phyloP scores from a whole-genome alignment of 2,888 invertebrate species.

The Tipula helvola region DNA sequence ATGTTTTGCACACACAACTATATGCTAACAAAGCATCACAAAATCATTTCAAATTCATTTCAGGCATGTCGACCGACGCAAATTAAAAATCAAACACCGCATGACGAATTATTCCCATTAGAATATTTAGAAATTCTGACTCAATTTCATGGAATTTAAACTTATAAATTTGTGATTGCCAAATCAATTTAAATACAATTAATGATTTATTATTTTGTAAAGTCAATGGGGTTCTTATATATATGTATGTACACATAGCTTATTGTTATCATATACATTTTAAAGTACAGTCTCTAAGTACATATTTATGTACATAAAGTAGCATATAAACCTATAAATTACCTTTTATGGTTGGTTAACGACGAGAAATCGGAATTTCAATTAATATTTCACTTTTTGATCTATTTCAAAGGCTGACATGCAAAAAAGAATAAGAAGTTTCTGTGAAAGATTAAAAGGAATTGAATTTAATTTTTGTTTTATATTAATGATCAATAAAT shows the following conservation, averaged over 20 bases:
- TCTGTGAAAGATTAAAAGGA: background rate
- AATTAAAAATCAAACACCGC: background rate
- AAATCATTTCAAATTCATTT: background rate
- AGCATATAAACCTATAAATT: background rate
- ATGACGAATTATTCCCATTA: background rate
- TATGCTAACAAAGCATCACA: background rate
- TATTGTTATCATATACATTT: background rate
- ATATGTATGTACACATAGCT: background rate
- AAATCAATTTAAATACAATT: background rate
- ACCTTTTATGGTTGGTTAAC: slow-evolving; percentile 4
- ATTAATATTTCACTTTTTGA: background rate
- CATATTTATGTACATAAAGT: background rate
- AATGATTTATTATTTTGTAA: background rate
- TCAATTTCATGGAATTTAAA: background rate
- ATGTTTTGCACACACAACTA: too few species aligned
- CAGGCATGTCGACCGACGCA: background rate
- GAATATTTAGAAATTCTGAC: background rate
- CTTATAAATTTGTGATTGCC: background rate
- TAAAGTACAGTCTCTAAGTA: background rate
- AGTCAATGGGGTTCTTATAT: background rate
- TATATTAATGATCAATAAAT: background rate
- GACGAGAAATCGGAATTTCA: background rate
- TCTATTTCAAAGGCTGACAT: background rate
- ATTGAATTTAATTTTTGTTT: background rate
- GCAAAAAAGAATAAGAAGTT: background rate